A percentile compares a stretch with the other conserved stretches of the same genome.
These are phyloP conservation scores for Apistogramma diplotaenia DNA, from an alignment of 2,113 vertebrate species.

Conservation along the genomic window DNA sequence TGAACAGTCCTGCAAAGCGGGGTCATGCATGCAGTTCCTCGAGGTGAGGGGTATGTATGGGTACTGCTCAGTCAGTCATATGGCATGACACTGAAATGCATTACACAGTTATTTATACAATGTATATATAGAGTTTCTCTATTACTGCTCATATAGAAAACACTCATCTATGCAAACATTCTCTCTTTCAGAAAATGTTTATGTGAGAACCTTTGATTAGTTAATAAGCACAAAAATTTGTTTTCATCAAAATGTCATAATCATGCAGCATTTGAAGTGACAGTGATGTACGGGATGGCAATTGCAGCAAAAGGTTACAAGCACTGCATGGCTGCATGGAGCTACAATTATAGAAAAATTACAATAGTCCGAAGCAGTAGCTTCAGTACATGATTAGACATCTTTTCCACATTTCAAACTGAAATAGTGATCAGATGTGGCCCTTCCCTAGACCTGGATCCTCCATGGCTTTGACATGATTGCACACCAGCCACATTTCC, in stretches of 20 bases:
- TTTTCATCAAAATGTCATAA: constrained; percentile 8
- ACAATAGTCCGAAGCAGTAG: constrained; percentile 5
- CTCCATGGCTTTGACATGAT: constrained; percentile 22
- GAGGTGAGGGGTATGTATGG: not conserved
- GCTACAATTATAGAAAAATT: constrained; percentile 18
- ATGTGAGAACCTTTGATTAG: too few relatives aligned
- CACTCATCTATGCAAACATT: too few relatives aligned
- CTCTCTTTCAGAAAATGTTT: too few relatives aligned
- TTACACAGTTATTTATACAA: not conserved
- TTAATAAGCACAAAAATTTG: too few relatives aligned
- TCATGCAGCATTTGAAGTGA: not conserved
- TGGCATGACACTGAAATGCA: too few relatives aligned
- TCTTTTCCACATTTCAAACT: constrained; percentile 35
- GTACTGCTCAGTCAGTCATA: rapidly evolving
- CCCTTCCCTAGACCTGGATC: constrained; percentile 24
- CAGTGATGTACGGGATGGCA: constrained; percentile 4
- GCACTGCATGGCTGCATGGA: not conserved
- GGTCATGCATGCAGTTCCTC: not conserved
- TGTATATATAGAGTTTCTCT: too few relatives aligned
- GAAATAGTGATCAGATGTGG: constrained; percentile 61
- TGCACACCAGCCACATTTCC: constrained; percentile 46
- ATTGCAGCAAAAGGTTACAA: not conserved
- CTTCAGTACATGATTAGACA: constrained; percentile 13
- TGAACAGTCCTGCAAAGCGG: not conserved
- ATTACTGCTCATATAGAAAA: too few relatives aligned